Evolutionary conservation across 1,140 invertebrate genomes (phyloP), one percentile per base, ranked within the genome.

Genomic region (Neotoxoptera formosana): DNA sequence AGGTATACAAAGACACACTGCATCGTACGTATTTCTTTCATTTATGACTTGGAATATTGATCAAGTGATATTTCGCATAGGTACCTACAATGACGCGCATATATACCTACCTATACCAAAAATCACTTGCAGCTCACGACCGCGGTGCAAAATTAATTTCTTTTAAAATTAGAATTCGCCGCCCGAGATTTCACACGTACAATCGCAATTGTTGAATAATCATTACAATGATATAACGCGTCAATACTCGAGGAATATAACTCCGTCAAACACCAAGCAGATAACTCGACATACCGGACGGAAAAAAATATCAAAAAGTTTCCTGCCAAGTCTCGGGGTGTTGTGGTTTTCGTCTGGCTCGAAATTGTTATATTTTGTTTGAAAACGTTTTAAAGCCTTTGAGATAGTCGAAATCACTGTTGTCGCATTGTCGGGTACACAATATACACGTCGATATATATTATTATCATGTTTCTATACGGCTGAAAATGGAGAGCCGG

Each of bases 31-130:
- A 34, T 76, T n/a, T 76, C 25, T 76, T 30, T 76, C 17, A 76
- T 76, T n/a, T 76, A 76, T 76, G 30, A 76, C 60, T 76, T n/a
- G 60, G n/a, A 76, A n/a, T 76, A 76, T 76, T 76, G 60, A 76
- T 76, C 60, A 76, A 76, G 60, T 76, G n/a, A 76, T 76, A 76
- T n/a, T 76, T 67, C 30, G 4, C 60, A 67, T n/a, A n/a, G n/a
- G n/a, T n/a, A 67, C 60, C 60, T 67, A 67, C 60, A n/a, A 67
- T 67, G 30, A 17, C 6, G 30, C 4, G n/a, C n/a, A 67, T 30
- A 67, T 67, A 60, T 67, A 30, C 8, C 11, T 60, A 67, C 6
- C 17, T 11, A 14, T 17, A 76, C 14, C 0, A 76, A 76, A 76
- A 76, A 76, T 76, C 4, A 76, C 4, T 76, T 76, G 60, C 30